Evolutionary conservation across 2,797 vertebrate genomes (phyloP).

Genomic region (Moxostoma hubbsi): DNA sequence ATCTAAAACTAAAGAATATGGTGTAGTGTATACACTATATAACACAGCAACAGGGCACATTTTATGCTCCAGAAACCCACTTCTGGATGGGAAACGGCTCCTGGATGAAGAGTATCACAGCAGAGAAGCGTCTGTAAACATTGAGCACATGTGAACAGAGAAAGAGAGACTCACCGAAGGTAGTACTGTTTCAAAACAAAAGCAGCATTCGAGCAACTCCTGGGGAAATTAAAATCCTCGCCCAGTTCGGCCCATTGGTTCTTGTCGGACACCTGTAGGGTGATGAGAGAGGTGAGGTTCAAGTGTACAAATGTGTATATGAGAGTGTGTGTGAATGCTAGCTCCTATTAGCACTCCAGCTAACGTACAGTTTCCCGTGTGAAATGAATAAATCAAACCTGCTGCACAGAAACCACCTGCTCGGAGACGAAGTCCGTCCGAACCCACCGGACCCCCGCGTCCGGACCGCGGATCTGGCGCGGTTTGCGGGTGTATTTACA

Average conservation of each 20-base stretch:
- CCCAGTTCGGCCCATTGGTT: conserved; percentile 97
- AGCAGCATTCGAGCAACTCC: conserved; percentile 98
- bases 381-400: not conserved
- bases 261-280: conserved; percentile 95
- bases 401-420: not conserved
- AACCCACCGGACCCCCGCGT: conserved; percentile 22
- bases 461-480: conserved; percentile 52
- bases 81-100: no score
- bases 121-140: conserved; percentile 76
- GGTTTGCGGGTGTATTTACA: conserved; percentile 60
- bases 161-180: conserved; percentile 90
- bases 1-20: no score
- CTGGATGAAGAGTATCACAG: conserved; percentile 41
- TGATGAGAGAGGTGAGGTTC: conserved; percentile 57
- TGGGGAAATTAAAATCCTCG: conserved; percentile 98
- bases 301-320: conserved; percentile 4
- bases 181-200: conserved; percentile 99
- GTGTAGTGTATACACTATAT: no score
- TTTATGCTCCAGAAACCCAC: no score
- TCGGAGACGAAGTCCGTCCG: conserved; percentile 1
- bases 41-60: no score
- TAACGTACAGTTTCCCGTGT: conserved; percentile 33
- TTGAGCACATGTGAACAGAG: conserved; percentile 75
- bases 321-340: conserved; percentile 43
- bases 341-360: conserved; percentile 57